Evolutionary conservation across 2,113 vertebrate genomes (phyloP), one percentile per base, ranked within the genome.

Genomic region (Dunckerocampus dactyliophorus): DNA sequence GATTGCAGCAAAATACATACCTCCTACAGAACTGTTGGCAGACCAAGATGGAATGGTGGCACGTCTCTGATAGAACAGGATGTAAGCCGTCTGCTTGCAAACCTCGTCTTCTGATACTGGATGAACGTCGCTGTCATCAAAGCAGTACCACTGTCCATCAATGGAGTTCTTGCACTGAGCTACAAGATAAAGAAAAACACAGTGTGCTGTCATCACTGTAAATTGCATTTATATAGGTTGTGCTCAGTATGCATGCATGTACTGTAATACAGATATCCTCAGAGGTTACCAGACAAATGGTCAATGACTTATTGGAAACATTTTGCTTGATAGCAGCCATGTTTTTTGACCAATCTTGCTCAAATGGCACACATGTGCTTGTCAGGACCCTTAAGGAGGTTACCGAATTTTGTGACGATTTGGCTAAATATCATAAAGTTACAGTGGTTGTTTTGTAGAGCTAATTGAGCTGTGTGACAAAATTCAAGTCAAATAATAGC

Each of bases 81-180:
- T 99, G 71, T 99, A 99, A 4, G 93, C 97, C 0, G 88, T 94
- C 84, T 93, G 95, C 59, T 95, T 96, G 85, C 97, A 99, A 21
- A 99, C 95, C 1, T 97, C 94, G 0, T 94, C 95, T 20, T 99
- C 97, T 16, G 93, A 71, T 15, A 99, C 89, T 2, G 92, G 87
- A 77, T 97, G 94, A 51, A 99, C 97, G 0, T 97, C 94, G 0
- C 95, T 98, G 76, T 99, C 97, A 45, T 99, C 96, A 0, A 99
- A 99, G 91, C 95, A 96, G 76, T 99, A 99, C 97, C 97, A 99
- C 79, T 95, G 93, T 7, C 97, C 97, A 15, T 99, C 97, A 28
- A 99, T 91, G 0, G 97, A 99, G 87, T 99, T 99, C 88, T 99
- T 99, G 81, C 97, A 99, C 76, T 94, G 93, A 0, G 97, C 97